Evolutionary conservation across 2,888 invertebrate species (phyloP), one percentile per base, ranked within the genome.

Genomic region (Mamestra brassicae): DNA sequence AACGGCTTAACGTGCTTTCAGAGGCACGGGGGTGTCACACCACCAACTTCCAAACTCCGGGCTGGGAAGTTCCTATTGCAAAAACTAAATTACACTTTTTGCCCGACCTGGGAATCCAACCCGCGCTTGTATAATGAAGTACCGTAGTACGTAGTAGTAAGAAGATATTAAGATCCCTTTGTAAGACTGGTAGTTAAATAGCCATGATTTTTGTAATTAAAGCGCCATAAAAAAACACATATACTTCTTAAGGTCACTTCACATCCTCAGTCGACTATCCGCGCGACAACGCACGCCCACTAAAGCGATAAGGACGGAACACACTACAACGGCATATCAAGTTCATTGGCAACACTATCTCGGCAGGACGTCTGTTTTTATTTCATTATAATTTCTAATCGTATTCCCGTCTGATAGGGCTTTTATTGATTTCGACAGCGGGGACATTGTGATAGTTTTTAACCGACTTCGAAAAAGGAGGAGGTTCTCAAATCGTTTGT

Each of bases 321-420:
- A 57, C 17, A 61, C 2, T 79, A 26, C 38, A 0, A 1, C 54
- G 71, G 72, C 69, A 72, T 55, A 52, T 34, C 61, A 83, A 81
- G 81, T 81, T 81, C 81, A 83, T 26, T 79, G 84, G 57, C 62
- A 74, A 83, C 0, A 15, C 3, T 67, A 81, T 81, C 81, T 1
- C 15, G 10, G 4, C 63, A 60, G 81, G 83, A 83, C 57, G 74
- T 5, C 0, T 0, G 7, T 62, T 69, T 74, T 80, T 57, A 63
- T 78, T 66, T 70, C 13, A 66, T 52, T 83, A 38, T 55, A 72
- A 78, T 81, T 60, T 78, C 38, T 79, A 81, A 79, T 69, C 82
- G 11, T 17, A 13, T 52, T 58, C 74, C 78, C 78, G 69, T 61
- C 2, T 45, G 78, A 81, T 81, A 78, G 0, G 8, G 6, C 15